A percentile compares a stretch with the other conserved stretches of the same genome.
Evolutionary conservation across 2,797 vertebrate genomes (phyloP).

Genomic region (Cuniculus paca): DNA sequence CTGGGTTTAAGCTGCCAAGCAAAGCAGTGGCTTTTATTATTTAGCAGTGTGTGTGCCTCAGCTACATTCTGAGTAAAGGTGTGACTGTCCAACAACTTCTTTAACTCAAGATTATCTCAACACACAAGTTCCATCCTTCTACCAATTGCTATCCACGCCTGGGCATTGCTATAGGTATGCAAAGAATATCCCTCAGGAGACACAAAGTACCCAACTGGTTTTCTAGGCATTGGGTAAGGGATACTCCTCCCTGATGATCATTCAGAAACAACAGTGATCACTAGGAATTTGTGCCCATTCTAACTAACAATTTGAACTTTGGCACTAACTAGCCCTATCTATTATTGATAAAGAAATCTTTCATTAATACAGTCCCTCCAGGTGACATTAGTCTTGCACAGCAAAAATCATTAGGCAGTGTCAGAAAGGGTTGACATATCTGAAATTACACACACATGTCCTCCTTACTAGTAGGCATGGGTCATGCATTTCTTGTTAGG

Average conservation of each 20-base stretch:
- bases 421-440: slow-evolving; percentile 43
- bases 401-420: slow-evolving; percentile 52
- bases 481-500: background rate
- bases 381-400: slow-evolving; percentile 56
- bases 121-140: background rate
- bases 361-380: slow-evolving; percentile 65
- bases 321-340: slow-evolving; percentile 47
- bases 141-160: background rate
- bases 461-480: background rate
- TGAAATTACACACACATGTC: slow-evolving; percentile 5
- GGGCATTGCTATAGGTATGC: background rate
- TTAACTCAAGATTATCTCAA: slow-evolving; percentile 15
- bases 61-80: background rate
- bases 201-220: background rate
- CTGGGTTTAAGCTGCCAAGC: background rate
- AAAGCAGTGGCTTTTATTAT: background rate
- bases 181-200: background rate
- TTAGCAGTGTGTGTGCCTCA: background rate
- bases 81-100: background rate
- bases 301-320: slow-evolving; percentile 51
- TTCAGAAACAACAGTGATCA: slow-evolving; percentile 36
- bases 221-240: slow-evolving; percentile 2
- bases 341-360: slow-evolving; percentile 70
- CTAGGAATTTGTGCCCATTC: slow-evolving; percentile 15
- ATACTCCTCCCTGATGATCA: slow-evolving; percentile 33